Evolutionary conservation across 2,888 invertebrate species (phyloP), one percentile per base, ranked within the genome.

Genomic region (Protodeltote pygarga): DNA sequence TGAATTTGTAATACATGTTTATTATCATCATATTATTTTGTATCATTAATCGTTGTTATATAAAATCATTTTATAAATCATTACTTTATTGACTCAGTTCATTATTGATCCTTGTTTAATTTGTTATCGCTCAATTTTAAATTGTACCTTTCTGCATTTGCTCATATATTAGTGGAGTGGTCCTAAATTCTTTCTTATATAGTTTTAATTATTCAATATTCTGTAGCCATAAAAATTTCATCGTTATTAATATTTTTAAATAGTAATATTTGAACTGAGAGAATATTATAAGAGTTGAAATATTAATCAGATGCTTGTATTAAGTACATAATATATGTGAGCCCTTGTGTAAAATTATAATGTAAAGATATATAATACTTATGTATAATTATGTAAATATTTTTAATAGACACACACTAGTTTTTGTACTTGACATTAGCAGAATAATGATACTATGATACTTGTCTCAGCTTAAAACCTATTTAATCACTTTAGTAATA

Each of bases 341-440:
- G 65, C 66, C 68, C 69, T 61, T 66, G 64, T 70, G 67, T 73
- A 65, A 77, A 74, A 75, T 77, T 79, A 62, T 75, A 39, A 67
- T 79, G 75, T 79, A 81, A 77, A 66, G 57, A 40, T 47, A 53
- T 38, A 38, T 28, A n/a, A n/a, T n/a, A n/a, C n/a, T n/a, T 65
- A 60, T 76, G 55, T 81, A 75, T 89, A 84, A 78, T 78, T 79
- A 81, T 87, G 89, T 86, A 84, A 84, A 86, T 86, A 89, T 71
- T 73, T 68, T 54, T 75, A 69, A 71, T 73, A 81, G 76, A 71
- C 51, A 65, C 73, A 75, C 74, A 71, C 70, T 81, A 79, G 79
- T 81, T 87, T 85, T 87, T 87, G 76, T 87, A 87, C 79, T 79
- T 75, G 69, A 75, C 71, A 71, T 78, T 83, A 78, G 69, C 65